Percentiles rank a stretch among this genome's conserved stretches.
These are phyloP conservation scores for Drosophila lini DNA, from an alignment of 1,140 invertebrate genomes.

Conservation along the genomic window DNA sequence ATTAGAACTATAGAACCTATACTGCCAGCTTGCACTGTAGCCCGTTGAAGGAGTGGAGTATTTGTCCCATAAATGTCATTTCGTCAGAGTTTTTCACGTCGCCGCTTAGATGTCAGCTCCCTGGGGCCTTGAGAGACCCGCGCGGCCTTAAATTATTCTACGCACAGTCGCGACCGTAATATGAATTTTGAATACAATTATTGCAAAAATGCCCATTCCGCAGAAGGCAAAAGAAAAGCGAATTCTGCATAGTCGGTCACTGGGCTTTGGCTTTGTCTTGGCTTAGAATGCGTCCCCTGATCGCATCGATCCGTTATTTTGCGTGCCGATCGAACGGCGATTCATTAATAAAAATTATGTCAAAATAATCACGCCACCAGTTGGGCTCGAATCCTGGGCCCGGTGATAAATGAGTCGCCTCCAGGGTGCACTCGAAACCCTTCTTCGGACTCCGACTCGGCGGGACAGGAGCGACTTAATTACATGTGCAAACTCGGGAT, in stretches of 20 bases:
- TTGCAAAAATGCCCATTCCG: conserved; percentile 66
- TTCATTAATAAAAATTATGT: conserved; percentile 79
- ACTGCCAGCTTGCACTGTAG: conserved; percentile 9
- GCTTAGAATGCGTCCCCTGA: not conserved
- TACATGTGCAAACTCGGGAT: conserved; percentile 64
- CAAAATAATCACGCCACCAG: conserved; percentile 73
- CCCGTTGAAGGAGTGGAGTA: conserved; percentile 70
- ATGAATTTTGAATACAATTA: conserved; percentile 81
- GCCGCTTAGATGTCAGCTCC: conserved; percentile 55
- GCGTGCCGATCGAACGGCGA: conserved; percentile 17
- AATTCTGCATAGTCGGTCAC: conserved; percentile 64
- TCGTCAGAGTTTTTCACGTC: conserved; percentile 75
- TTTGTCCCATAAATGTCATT: conserved; percentile 82
- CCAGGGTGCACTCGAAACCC: conserved; percentile 60
- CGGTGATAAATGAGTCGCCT: conserved; percentile 64
- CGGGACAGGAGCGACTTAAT: conserved; percentile 60
- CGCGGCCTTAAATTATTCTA: conserved; percentile 70
- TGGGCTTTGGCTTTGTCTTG: conserved; percentile 35
- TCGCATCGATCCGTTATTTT: conserved; percentile 17
- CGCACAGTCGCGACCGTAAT: conserved; percentile 66
- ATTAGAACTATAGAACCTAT: not conserved
- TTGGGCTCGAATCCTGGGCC: not conserved
- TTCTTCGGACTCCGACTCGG: conserved; percentile 16
- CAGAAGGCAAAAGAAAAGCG: conserved; percentile 33
- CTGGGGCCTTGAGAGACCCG: conserved; percentile 45